Conservation (phyloP, 2,113 vertebrate genomes). For the Scomber japonicus region DNA sequence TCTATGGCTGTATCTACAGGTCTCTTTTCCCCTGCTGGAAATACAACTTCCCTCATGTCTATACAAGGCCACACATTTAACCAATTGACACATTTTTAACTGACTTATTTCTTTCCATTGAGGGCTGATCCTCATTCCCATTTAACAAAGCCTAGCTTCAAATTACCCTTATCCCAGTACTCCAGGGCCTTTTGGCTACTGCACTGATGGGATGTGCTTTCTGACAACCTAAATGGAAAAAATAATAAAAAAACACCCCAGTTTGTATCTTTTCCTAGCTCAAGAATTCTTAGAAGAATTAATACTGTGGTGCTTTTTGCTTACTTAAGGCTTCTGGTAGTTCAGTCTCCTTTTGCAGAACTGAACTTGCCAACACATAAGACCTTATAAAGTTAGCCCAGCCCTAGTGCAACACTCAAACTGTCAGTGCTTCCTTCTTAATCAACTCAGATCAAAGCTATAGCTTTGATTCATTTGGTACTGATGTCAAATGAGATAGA, state of each 20-base stretch:
- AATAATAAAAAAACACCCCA: constrained; percentile 44
- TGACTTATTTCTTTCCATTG: constrained; percentile 67
- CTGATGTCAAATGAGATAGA: background rate
- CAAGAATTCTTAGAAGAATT: constrained; percentile 31
- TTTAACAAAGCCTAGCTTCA: constrained; percentile 67
- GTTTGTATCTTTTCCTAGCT: constrained; percentile 45
- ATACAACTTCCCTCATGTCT: constrained; percentile 26
- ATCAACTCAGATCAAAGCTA: background rate
- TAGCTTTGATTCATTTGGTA: background rate
- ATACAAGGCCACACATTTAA: constrained; percentile 47
- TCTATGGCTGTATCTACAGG: constrained; percentile 15
- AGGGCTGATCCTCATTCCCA: constrained; percentile 52
- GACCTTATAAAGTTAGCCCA: background rate
- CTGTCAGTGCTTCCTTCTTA: background rate
- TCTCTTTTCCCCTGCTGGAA: background rate
- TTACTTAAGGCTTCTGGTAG: constrained; percentile 45
- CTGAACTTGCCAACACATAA: background rate
- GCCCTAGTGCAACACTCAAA: constrained; percentile 4
- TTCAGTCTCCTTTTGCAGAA: constrained; percentile 35
- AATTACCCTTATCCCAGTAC: constrained; percentile 69
- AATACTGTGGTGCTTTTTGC: constrained; percentile 46
- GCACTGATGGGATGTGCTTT: constrained; percentile 60
- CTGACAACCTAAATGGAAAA: constrained; percentile 67
- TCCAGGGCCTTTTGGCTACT: constrained; percentile 54
- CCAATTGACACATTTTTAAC: constrained; percentile 54